These are phyloP conservation scores for Agrotis segetum DNA, from an alignment of 2,888 invertebrate species.

Conservation along the genomic window DNA sequence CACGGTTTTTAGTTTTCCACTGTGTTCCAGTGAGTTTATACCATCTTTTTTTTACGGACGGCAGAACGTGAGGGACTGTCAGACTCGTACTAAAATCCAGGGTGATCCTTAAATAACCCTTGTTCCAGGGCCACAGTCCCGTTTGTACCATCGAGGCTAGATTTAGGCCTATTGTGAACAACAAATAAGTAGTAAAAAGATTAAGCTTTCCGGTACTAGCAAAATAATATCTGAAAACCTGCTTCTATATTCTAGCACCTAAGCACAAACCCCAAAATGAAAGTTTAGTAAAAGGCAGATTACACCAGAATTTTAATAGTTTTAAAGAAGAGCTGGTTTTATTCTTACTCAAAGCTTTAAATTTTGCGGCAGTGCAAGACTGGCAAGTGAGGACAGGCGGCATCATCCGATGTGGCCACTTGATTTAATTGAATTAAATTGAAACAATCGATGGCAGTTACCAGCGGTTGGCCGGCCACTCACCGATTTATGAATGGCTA, in stretches of 20 bases:
- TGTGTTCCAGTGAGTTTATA: no score
- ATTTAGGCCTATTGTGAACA: background rate
- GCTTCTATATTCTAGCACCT: background rate
- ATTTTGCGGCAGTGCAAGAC: conserved; percentile 70
- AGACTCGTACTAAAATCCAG: no score
- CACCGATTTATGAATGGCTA: conserved; percentile 53
- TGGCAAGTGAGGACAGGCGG: conserved; percentile 63
- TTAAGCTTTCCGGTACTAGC: background rate
- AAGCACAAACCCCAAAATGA: background rate
- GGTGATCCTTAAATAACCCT: no score
- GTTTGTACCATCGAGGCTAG: no score
- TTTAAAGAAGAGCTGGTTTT: conserved; percentile 7
- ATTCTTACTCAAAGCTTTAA: conserved; percentile 50
- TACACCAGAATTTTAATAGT: background rate
- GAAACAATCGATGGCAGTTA: conserved; percentile 78
- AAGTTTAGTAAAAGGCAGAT: background rate
- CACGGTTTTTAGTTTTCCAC: no score
- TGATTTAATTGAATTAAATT: conserved; percentile 89
- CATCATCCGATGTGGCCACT: conserved; percentile 77
- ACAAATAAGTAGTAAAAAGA: background rate
- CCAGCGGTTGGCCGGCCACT: conserved; percentile 51
- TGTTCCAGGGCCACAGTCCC: no score
- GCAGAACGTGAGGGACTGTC: no score
- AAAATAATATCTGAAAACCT: background rate
- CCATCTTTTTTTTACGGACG: no score